Evolutionary conservation across 2,113 vertebrate species (phyloP), one percentile per base, ranked within the genome.

Genomic region (Hepsetus odoe): DNA sequence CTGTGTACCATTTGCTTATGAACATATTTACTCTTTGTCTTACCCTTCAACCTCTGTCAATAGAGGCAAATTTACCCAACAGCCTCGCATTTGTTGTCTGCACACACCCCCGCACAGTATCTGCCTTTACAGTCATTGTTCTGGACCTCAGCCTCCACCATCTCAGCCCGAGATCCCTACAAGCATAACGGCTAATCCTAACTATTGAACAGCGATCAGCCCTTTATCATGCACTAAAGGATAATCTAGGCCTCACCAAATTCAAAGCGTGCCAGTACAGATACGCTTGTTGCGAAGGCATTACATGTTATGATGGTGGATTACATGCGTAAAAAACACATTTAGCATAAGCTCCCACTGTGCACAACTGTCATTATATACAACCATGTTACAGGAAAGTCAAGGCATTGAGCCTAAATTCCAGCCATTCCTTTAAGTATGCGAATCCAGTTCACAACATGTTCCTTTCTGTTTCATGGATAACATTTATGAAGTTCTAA

Each of bases 171-270:
- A 72, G 53, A 76, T 64, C 68, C 35, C 51, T 70, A 40, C 26
- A 80, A 65, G 80, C 32, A 53, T 22, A 76, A 13, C 24, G 4
- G 33, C 38, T 62, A 62, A 80, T 75, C 65, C 66, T 55, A 10
- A 22, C 46, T 40, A 74, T 61, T 68, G 38, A 82, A 69, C 69
- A 24, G 14, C 3, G 16, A 51, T 65, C 49, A 46, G 38, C 62
- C 65, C 46, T 71, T 81, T 82, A 70, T 35, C 24, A 42, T 4
- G 32, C 11, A 67, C 66, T 24, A 68, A 69, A 78, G 33, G 58
- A 30, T 83, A 67, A 85, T 83, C 69, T 81, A 33, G 73, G 35
- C 64, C 80, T 80, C 81, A 22, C 66, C 28, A 86, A 80, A 68
- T 24, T 28, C 56, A 40, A 16, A 68, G 53, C 65, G 18, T 35